A percentile compares a stretch with the other conserved stretches of the same genome.
Conservation (phyloP, 1,140 invertebrate species). For the Drosophila santomea region DNA sequence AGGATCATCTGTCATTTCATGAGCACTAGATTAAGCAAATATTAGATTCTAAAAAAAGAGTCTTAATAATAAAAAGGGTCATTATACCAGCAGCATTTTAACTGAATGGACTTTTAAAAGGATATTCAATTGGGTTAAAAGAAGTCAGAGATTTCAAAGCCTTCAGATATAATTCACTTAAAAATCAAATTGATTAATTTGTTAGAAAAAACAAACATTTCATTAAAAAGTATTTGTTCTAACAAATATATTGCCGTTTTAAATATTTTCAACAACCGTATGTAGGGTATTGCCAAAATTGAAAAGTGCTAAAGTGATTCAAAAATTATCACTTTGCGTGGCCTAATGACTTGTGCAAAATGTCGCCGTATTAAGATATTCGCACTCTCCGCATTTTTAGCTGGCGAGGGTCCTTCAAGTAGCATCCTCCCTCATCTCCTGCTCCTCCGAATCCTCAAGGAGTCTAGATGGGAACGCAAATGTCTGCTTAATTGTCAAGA, state of each 20-base stretch:
- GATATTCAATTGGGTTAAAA: too few species aligned
- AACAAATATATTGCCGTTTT: too few species aligned
- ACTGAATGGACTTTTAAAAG: too few species aligned
- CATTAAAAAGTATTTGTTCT: too few species aligned
- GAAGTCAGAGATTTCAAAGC: too few species aligned
- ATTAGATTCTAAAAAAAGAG: too few species aligned
- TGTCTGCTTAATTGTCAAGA: conserved; percentile 73
- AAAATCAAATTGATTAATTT: too few species aligned
- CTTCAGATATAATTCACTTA: too few species aligned
- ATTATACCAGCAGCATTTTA: too few species aligned
- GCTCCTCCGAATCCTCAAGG: neutral
- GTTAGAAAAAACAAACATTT: too few species aligned
- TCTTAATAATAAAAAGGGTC: too few species aligned
- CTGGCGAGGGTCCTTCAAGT: conserved; percentile 8
- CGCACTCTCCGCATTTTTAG: neutral
- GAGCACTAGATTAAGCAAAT: too few species aligned
- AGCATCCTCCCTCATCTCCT: conserved; percentile 2
- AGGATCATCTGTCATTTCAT: neutral
- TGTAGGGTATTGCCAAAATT: conserved; percentile 46
- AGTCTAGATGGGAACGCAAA: conserved; percentile 36
- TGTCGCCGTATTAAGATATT: conserved; percentile 56
- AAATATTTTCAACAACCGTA: neutral
- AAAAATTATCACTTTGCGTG: conserved; percentile 66
- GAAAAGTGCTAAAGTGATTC: conserved; percentile 65
- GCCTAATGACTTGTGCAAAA: conserved; percentile 74